These are phyloP conservation scores for Orchesella flavescens DNA, from an alignment of 2,888 invertebrate species.

Conservation along the genomic window DNA sequence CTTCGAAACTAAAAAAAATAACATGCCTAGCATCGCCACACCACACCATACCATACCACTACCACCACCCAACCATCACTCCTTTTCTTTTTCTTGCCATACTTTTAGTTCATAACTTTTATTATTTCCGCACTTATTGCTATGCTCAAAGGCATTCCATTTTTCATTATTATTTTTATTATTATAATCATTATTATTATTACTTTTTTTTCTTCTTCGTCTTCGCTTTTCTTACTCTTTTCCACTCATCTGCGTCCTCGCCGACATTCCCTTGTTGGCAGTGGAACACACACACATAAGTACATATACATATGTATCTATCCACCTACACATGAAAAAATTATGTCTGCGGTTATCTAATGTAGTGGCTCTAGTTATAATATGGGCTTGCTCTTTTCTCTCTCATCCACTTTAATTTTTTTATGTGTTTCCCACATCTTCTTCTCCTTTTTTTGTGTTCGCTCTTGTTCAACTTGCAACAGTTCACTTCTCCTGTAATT, in stretches of 20 bases:
- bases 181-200: conserved; percentile 40
- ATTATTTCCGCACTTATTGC: conserved; percentile 37
- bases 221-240: background rate
- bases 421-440: background rate
- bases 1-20: background rate
- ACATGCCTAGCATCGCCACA: background rate
- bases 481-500: conserved; percentile 37
- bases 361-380: background rate
- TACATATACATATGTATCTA: too few relatives aligned
- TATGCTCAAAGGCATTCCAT: conserved; percentile 44
- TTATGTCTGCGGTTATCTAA: background rate
- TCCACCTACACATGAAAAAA: too few relatives aligned
- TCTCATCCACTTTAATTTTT: conserved; percentile 32
- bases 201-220: background rate
- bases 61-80: background rate
- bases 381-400: conserved; percentile 3
- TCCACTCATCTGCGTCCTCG: background rate
- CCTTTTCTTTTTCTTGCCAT: background rate
- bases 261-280: too few relatives aligned
- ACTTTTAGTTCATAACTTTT: conserved; percentile 46
- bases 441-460: background rate
- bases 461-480: conserved; percentile 6
- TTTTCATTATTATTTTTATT: conserved; percentile 59
- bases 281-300: too few relatives aligned
- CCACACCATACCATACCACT: background rate